Evolutionary conservation across 1,140 invertebrate genomes (phyloP).

Genomic region (Drosophila repletoides): DNA sequence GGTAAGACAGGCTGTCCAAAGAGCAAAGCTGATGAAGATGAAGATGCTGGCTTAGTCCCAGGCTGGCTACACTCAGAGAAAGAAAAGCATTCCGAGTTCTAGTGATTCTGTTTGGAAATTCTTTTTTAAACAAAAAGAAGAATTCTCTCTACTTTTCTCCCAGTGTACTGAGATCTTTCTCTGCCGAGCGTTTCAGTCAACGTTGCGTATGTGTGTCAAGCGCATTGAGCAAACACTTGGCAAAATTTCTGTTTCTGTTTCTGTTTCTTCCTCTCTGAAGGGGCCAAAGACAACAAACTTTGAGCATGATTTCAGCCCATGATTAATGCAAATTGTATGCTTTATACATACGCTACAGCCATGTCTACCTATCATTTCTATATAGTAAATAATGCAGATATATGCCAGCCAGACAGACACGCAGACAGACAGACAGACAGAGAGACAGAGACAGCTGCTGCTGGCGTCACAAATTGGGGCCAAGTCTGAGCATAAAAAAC

Average conservation of each 20-base stretch:
- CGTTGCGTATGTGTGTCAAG: conserved; percentile 67
- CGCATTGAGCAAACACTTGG: conserved; percentile 70
- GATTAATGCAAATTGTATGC: conserved; percentile 67
- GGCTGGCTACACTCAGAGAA: no score
- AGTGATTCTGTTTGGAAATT: no score
- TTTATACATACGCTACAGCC: conserved; percentile 18
- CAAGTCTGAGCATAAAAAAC: conserved; percentile 65
- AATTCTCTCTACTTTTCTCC: no score
- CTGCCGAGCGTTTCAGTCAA: conserved; percentile 19
- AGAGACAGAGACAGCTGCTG: no score
- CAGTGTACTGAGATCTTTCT: background rate
- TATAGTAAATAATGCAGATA: conserved; percentile 5
- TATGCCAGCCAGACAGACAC: conserved; percentile 46
- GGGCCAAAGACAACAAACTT: conserved; percentile 22
- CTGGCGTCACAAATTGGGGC: conserved; percentile 58
- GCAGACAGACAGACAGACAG: no score
- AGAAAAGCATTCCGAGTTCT: no score
- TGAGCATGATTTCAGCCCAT: conserved; percentile 50
- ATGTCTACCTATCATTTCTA: conserved; percentile 4
- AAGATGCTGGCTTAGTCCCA: conserved; percentile 29
- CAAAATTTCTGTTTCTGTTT: conserved; percentile 42
- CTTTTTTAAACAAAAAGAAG: no score
- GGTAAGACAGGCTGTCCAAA: conserved; percentile 18
- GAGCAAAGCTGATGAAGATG: conserved; percentile 13
- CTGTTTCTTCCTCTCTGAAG: background rate